Conservation (phyloP, 1,140 invertebrate genomes). For the Aleiodes sp. region DNA sequence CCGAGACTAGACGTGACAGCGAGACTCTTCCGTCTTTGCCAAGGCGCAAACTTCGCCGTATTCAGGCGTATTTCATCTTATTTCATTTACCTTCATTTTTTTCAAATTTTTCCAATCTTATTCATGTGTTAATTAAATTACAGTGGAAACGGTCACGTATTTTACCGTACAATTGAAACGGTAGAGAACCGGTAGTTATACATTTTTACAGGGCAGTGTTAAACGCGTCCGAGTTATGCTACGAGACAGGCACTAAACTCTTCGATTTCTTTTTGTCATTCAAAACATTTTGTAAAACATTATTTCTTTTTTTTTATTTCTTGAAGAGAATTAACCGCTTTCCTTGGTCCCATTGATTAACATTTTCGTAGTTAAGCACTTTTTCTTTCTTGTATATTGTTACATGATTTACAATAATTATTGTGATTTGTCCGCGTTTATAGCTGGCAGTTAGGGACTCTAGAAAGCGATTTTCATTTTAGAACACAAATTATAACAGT, state of each 20-base stretch:
- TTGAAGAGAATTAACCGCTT: constrained; percentile 18
- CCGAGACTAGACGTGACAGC: neutral
- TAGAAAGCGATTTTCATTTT: constrained; percentile 13
- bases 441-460: constrained; percentile 12
- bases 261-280: constrained; percentile 1
- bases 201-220: constrained; percentile 56
- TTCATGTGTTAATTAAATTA: constrained; percentile 15
- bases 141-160: neutral
- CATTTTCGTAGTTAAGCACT: no score
- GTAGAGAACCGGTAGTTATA: constrained; percentile 28
- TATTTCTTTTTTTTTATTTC: neutral
- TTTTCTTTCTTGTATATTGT: neutral
- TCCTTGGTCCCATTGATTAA: neutral
- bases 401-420: neutral
- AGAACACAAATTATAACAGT: neutral
- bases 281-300: neutral
- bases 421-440: constrained; percentile 1
- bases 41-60: neutral
- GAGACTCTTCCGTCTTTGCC: neutral
- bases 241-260: constrained; percentile 53
- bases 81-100: neutral
- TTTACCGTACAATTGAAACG: neutral
- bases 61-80: neutral
- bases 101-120: constrained; percentile 23
- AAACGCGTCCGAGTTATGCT: constrained; percentile 46